Conservation (phyloP, 2,113 vertebrate genomes). For the Alexandromys fortis region DNA sequence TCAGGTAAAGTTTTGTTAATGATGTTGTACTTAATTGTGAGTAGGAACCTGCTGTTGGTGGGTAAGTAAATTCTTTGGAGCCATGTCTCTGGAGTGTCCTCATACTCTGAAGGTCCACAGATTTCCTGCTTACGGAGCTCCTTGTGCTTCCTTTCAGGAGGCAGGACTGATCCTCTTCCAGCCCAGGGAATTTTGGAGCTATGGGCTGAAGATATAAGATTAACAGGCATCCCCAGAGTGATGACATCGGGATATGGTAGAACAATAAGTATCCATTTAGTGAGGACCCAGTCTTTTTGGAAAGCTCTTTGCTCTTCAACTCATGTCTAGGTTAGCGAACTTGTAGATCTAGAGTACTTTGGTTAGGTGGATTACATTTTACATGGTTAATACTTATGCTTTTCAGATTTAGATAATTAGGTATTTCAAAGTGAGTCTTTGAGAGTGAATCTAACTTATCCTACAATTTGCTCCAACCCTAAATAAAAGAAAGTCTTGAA, state of each 20-base stretch:
- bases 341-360: slow-evolving; percentile 72
- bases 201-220: slow-evolving; percentile 82
- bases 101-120: slow-evolving; percentile 80
- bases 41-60: slow-evolving; percentile 55
- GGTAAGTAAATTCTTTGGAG: slow-evolving; percentile 80
- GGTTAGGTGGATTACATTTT: slow-evolving; percentile 70
- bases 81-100: slow-evolving; percentile 75
- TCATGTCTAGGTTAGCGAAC: slow-evolving; percentile 78
- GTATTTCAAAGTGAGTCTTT: slow-evolving; percentile 33
- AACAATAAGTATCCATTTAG: slow-evolving; percentile 80
- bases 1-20: slow-evolving; percentile 35
- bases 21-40: slow-evolving; percentile 36
- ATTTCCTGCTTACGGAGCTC: slow-evolving; percentile 78
- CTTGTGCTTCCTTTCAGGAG: slow-evolving; percentile 82
- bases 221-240: slow-evolving; percentile 81
- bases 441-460: slow-evolving; percentile 22
- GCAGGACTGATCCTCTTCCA: slow-evolving; percentile 79
- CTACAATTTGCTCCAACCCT: background rate
- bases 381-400: slow-evolving; percentile 66
- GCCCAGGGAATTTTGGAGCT: slow-evolving; percentile 79
- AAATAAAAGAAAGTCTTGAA: slow-evolving; percentile 20
- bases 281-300: slow-evolving; percentile 79
- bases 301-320: slow-evolving; percentile 75
- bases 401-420: slow-evolving; percentile 62
- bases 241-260: slow-evolving; percentile 81